phyloP scores from a whole-genome alignment of 1,140 invertebrate species.

The Drosophila simulans region DNA sequence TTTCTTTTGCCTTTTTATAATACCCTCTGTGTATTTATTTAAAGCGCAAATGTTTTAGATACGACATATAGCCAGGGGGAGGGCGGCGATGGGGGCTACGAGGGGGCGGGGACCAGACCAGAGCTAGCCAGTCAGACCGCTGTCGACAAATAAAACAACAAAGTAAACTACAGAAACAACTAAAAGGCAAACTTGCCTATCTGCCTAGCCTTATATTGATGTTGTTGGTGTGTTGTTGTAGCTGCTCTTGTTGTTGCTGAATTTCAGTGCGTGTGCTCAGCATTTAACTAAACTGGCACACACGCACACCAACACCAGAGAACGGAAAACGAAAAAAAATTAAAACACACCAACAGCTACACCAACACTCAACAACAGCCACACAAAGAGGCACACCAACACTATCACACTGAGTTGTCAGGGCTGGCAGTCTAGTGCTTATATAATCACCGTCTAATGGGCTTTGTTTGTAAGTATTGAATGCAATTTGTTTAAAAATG shows the following conservation, averaged over 20 bases:
- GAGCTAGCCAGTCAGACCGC: conserved; percentile 47
- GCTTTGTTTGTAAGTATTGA: conserved; percentile 76
- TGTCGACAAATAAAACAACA: conserved; percentile 47
- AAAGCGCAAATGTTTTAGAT: conserved; percentile 83
- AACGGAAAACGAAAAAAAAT: conserved; percentile 19
- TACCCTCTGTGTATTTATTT: conserved; percentile 79
- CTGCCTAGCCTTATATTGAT: conserved; percentile 43
- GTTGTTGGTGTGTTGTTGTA: conserved; percentile 8
- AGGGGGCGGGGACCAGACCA: conserved; percentile 25
- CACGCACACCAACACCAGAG: conserved; percentile 45
- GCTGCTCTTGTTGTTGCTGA: conserved; percentile 14
- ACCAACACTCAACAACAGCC: conserved; percentile 32
- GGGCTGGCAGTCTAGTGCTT: conserved; percentile 47
- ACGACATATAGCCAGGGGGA: conserved; percentile 59
- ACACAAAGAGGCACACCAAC: conserved; percentile 15
- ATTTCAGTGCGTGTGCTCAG: conserved; percentile 71
- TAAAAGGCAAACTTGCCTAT: conserved; percentile 77
- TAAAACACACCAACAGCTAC: conserved; percentile 40
- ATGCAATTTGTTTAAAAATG: conserved; percentile 68
- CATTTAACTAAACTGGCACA: conserved; percentile 79
- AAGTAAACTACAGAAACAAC: conserved; percentile 64
- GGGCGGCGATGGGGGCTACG: conserved; percentile 1
- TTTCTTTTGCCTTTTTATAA: conserved; percentile 65
- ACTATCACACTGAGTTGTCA: conserved; percentile 24
- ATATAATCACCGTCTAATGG: conserved; percentile 78